Evolutionary conservation across 64 coral and sea anemone species (phyloP).

Genomic region (Anthopleura sola): DNA sequence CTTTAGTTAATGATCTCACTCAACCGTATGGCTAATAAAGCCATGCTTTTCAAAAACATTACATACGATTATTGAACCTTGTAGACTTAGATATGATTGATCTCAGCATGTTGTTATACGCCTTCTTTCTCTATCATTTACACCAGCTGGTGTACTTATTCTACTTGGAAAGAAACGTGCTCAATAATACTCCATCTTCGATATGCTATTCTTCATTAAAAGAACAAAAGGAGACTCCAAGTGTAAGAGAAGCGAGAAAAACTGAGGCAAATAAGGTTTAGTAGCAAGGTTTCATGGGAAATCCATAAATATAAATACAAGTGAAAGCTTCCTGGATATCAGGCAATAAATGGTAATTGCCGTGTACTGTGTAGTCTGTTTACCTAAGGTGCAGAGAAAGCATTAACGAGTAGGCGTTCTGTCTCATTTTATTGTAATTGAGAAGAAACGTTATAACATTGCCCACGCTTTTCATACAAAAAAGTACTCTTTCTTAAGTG

Average conservation of each 20-base stretch:
- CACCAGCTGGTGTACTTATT: neutral
- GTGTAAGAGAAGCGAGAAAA: too few species aligned
- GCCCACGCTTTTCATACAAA: neutral
- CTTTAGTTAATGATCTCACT: neutral
- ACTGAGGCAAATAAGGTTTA: neutral
- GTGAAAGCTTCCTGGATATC: neutral
- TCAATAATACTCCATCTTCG: neutral
- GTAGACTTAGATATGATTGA: neutral
- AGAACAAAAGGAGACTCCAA: too few species aligned
- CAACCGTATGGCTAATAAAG: neutral
- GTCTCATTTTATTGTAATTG: neutral
- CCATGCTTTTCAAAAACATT: neutral
- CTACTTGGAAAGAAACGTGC: neutral
- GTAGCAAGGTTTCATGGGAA: neutral
- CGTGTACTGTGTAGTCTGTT: too few species aligned
- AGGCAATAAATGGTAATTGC: too few species aligned
- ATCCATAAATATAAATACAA: too few species aligned
- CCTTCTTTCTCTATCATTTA: neutral
- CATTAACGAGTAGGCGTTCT: neutral
- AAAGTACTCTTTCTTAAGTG: neutral
- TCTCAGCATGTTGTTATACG: neutral
- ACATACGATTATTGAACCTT: neutral
- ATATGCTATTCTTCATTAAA: neutral
- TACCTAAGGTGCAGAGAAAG: neutral
- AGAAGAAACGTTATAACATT: neutral